Conservation (phyloP, 2,113 vertebrate species). For the Alligator sinensis region DNA sequence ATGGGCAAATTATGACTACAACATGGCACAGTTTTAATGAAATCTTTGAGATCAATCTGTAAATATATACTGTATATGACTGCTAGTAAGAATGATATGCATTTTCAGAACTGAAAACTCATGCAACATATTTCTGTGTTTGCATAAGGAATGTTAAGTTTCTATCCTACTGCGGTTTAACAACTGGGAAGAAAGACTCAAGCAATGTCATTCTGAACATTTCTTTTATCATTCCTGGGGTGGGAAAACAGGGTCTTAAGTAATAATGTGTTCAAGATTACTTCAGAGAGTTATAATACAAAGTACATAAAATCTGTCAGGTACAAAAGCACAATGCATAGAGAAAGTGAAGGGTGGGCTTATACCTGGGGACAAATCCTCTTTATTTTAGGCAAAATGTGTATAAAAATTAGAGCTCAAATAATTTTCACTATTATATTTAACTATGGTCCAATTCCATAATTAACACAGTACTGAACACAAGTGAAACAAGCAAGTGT, state of each 20-base stretch:
- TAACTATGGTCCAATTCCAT: conserved; percentile 60
- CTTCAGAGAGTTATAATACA: conserved; percentile 69
- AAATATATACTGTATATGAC: conserved; percentile 98
- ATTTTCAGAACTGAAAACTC: conserved; percentile 93
- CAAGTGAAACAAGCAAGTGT: conserved; percentile 27
- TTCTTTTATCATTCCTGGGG: conserved; percentile 78
- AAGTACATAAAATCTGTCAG: conserved; percentile 70
- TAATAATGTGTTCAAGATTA: conserved; percentile 55
- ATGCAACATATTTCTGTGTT: conserved; percentile 92
- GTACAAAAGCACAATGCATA: conserved; percentile 84
- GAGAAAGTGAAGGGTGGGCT: conserved; percentile 52
- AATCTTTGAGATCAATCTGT: conserved; percentile 94
- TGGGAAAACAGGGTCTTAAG: conserved; percentile 65
- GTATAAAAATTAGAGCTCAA: conserved; percentile 58
- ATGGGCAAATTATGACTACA: conserved; percentile 89
- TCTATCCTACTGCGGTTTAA: conserved; percentile 78
- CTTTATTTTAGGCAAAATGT: conserved; percentile 64
- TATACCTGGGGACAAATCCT: conserved; percentile 40
- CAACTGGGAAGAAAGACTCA: conserved; percentile 79
- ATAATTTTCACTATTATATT: conserved; percentile 54
- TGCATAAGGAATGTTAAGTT: conserved; percentile 85
- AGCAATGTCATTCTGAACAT: conserved; percentile 79
- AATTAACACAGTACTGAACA: conserved; percentile 59
- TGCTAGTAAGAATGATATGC: conserved; percentile 96
- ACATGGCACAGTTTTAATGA: conserved; percentile 86